Conservation (phyloP, 2,113 vertebrate genomes). For the Cavia aperea region DNA sequence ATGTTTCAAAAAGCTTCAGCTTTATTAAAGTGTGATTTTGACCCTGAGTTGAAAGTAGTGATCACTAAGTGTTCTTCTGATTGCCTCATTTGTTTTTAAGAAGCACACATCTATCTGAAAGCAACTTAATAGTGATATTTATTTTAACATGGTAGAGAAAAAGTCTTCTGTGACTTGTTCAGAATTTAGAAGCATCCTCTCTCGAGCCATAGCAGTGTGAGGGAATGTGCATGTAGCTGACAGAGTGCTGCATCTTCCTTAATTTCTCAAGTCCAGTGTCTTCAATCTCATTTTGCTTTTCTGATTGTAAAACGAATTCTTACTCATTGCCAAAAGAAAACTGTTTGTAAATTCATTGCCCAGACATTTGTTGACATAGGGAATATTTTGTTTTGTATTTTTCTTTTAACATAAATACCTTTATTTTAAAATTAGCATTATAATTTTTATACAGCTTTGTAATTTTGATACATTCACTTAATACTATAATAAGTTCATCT, state of each 20-base stretch:
- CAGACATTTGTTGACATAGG: constrained; percentile 8
- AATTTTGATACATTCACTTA: constrained; percentile 15
- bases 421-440: not conserved
- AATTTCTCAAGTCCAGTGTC: not conserved
- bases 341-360: not conserved
- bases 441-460: constrained; percentile 3
- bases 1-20: constrained; percentile 19
- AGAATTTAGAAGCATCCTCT: constrained; percentile 19
- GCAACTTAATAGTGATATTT: constrained; percentile 41
- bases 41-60: constrained; percentile 32
- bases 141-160: constrained; percentile 32
- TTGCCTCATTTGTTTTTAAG: constrained; percentile 56
- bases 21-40: constrained; percentile 52
- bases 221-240: not conserved
- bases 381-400: constrained; percentile 28
- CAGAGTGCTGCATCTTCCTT: not conserved
- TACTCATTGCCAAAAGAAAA: constrained; percentile 27
- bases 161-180: constrained; percentile 6
- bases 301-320: constrained; percentile 28
- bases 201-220: not conserved
- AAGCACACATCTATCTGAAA: constrained; percentile 51
- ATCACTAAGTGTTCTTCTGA: constrained; percentile 55
- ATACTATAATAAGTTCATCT: not conserved
- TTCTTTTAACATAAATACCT: constrained; percentile 16
- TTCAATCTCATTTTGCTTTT: constrained; percentile 38